Evolutionary conservation across 2,888 invertebrate species (phyloP).

Genomic region (Oasisia sp.): DNA sequence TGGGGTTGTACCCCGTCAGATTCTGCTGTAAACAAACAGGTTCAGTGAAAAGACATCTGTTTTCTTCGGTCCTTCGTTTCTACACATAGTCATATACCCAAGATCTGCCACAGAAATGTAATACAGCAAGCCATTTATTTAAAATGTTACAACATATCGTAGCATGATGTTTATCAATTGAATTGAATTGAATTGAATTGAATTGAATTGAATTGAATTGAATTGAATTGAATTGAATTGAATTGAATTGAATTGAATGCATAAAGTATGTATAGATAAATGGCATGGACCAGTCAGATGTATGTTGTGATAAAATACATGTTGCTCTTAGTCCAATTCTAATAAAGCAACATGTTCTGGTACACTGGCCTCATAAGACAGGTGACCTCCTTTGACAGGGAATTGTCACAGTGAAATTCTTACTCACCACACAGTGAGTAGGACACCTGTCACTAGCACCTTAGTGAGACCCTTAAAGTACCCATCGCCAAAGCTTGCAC

Average conservation of each 20-base stretch:
- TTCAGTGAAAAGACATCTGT: background rate
- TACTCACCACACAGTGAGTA: background rate
- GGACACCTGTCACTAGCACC: background rate
- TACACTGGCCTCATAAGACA: background rate
- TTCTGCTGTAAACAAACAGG: background rate
- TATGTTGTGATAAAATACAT: background rate
- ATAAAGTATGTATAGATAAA: no score
- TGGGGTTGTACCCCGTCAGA: background rate
- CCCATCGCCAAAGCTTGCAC: background rate
- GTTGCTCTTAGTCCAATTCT: background rate
- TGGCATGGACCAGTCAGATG: background rate
- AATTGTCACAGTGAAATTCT: background rate
- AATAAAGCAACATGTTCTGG: no score
- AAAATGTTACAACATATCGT: no score
- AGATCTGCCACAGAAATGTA: no score
- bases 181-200: no score
- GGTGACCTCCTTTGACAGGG: background rate
- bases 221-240: no score
- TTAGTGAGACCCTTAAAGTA: background rate
- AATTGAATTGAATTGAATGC: no score
- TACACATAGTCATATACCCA: no score
- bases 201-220: no score
- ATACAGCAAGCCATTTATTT: no score
- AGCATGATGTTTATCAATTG: no score
- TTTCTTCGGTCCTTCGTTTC: background rate